Conservation (phyloP, 2,888 invertebrate species). For the Melieria picta region DNA sequence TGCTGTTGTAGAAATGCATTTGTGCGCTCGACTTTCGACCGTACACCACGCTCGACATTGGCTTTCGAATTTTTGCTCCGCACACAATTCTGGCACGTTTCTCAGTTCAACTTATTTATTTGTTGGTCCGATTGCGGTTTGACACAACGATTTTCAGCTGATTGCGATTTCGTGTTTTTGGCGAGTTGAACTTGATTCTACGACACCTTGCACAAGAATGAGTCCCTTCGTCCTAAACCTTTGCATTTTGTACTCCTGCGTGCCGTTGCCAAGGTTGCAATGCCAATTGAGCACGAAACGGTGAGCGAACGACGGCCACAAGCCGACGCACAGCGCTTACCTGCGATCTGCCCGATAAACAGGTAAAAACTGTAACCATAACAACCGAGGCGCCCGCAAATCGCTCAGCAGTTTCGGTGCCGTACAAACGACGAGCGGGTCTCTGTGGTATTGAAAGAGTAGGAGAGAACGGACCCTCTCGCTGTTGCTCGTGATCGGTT, state of each 20-base stretch:
- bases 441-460: too few species aligned
- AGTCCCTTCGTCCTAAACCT: conserved; percentile 68
- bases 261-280: conserved; percentile 40
- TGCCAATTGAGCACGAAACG: conserved; percentile 1
- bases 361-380: conserved; percentile 29
- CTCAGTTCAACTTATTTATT: conserved; percentile 7
- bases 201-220: conserved; percentile 70
- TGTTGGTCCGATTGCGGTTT: neutral
- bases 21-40: neutral
- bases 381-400: conserved; percentile 5
- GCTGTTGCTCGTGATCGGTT: neutral
- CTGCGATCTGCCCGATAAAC: conserved; percentile 30
- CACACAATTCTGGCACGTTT: conserved; percentile 30
- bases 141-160: conserved; percentile 4
- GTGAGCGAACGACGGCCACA: conserved; percentile 4
- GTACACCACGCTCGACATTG: conserved; percentile 17
- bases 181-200: conserved; percentile 60
- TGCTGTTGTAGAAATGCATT: neutral
- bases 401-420: neutral
- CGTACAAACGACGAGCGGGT: neutral
- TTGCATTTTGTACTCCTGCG: conserved; percentile 65
- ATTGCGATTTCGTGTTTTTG: conserved; percentile 30
- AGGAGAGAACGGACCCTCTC: neutral
- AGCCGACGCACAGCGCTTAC: neutral
- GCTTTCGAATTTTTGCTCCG: neutral